Conservation (phyloP, 2,888 invertebrate species). For the Ormyrus pomaceus region DNA sequence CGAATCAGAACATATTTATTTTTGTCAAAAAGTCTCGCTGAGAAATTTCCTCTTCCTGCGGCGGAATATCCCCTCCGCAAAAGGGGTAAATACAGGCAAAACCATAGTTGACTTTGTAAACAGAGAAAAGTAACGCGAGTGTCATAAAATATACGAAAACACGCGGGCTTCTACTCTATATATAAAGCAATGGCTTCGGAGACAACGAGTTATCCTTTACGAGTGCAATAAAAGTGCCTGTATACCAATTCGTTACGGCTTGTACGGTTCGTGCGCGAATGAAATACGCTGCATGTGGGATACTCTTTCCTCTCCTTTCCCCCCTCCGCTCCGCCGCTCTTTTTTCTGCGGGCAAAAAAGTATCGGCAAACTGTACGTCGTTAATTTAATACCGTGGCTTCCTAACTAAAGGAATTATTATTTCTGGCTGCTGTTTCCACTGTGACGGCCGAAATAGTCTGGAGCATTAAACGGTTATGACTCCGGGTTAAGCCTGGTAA, state of each 20-base stretch:
- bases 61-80: not conserved
- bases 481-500: not conserved
- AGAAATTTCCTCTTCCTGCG: constrained; percentile 12
- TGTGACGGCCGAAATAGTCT: constrained; percentile 14
- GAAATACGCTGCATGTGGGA: constrained; percentile 46
- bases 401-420: not conserved
- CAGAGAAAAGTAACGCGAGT: constrained; percentile 37
- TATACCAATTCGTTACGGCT: constrained; percentile 57
- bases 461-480: constrained; percentile 8
- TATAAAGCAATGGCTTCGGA: constrained; percentile 54
- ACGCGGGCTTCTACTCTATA: not conserved
- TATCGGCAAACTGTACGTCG: constrained; percentile 37
- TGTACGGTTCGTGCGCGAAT: constrained; percentile 54
- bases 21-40: not conserved
- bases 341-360: constrained; percentile 10
- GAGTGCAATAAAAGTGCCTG: constrained; percentile 61
- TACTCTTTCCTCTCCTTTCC: constrained; percentile 1
- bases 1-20: constrained; percentile 9
- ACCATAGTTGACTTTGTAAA: constrained; percentile 34
- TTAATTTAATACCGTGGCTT: constrained; percentile 32
- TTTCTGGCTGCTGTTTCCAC: not conserved
- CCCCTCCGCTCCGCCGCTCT: not conserved
- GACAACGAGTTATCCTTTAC: constrained; percentile 60
- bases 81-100: not conserved
- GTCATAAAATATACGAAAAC: constrained; percentile 49